Base-by-base conservation (phyloP, 2,888 invertebrate genomes). In the Allacma fusca region DNA sequence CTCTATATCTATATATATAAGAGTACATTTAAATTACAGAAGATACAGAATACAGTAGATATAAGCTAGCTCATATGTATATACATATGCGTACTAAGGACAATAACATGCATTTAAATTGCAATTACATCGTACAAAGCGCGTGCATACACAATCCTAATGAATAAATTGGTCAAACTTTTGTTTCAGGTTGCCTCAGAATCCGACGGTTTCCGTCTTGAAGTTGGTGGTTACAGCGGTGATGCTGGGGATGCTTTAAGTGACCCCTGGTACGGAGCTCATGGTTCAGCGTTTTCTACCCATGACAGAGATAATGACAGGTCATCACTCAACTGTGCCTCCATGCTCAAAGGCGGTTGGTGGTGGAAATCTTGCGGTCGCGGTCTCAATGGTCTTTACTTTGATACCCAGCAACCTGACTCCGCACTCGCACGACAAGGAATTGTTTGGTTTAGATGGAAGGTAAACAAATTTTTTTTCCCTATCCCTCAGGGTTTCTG, bases 281-380 rank as follows among this genome's bases (percentile, higher is more conserved):
- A 95, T 87, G 94, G 95, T 88, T 95, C 95, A 87, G 95, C 95
- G 57, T 95, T 96, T 89, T 95, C 95, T 7, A 95, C 95, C 1
- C 95, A 95, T 85, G 95, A 96, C 89, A 92, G 95, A 86, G 95
- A 95, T 86, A 95, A 96, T 86, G 95, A 96, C 87, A 89, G 95
- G 85, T 95, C 95, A 62, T 95, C 94, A 80, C 88, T 95, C 84
- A 96, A 96, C 87, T 95, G 95, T 86, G 95, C 95, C 26, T 95
- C 95, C 21, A 95, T 95, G 95, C 89, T 96, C 83, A 95, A 95
- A 88, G 95, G 95, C 72, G 95, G 95, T 5, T 96, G 95, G 95
- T 96, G 95, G 95, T 95, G 95, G 95, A 94, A 95, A 86, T 95
- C 94, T 0, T 96, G 95, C 86, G 95, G 95, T 28, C 90, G 95